These are phyloP conservation scores for Ochlodes sylvanus DNA, from an alignment of 2,888 invertebrate species.

Conservation along the genomic window DNA sequence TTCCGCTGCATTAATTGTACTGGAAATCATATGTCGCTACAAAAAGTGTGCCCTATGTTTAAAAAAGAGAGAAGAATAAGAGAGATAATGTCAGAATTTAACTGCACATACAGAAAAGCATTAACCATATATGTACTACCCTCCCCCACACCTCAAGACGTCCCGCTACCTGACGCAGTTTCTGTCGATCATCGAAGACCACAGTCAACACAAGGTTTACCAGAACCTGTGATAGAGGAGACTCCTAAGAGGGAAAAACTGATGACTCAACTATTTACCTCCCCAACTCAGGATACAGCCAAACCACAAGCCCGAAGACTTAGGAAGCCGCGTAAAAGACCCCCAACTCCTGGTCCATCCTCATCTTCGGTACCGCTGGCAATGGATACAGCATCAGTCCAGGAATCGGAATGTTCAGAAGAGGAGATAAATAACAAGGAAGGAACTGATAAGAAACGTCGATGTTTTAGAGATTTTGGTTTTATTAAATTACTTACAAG, in stretches of 20 bases:
- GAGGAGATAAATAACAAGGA: not conserved
- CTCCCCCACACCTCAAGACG: slow-evolving; percentile 4
- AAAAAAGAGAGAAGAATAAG: slow-evolving; percentile 39
- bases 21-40: slow-evolving; percentile 43
- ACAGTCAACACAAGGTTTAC: too few relatives aligned
- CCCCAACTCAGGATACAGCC: not conserved
- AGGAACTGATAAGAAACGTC: not conserved
- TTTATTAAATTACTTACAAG: slow-evolving; percentile 11
- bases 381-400: not conserved
- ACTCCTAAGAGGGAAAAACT: not conserved
- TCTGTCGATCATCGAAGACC: too few relatives aligned
- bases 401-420: too few relatives aligned
- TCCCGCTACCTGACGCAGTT: too few relatives aligned
- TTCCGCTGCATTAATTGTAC: slow-evolving; percentile 44
- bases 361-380: not conserved
- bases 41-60: too few relatives aligned
- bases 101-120: slow-evolving; percentile 25
- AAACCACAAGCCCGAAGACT: not conserved
- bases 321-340: not conserved
- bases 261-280: not conserved
- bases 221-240: not conserved
- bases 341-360: not conserved
- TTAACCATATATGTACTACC: slow-evolving; percentile 33
- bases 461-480: not conserved
- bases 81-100: slow-evolving; percentile 37